phyloP scores from a whole-genome alignment of 1,140 invertebrate species.

The Caenorhabditis latens region DNA sequence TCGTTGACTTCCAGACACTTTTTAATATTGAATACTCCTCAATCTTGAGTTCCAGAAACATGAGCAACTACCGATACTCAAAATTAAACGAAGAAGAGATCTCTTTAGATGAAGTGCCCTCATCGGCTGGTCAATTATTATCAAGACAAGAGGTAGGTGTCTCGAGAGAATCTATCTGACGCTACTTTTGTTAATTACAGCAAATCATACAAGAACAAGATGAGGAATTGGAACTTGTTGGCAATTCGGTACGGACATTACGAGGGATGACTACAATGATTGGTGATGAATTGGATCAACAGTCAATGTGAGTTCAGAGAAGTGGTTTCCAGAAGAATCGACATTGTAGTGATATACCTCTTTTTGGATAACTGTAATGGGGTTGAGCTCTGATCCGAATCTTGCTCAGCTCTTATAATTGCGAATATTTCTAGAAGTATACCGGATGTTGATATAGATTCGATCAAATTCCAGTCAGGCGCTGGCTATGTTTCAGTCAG shows the following conservation, averaged over 20 bases:
- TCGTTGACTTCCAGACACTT: neutral
- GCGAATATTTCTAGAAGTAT: too few relatives aligned
- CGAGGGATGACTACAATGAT: slow-evolving; percentile 74
- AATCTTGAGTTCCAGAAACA: slow-evolving; percentile 11
- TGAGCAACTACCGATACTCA: slow-evolving; percentile 50
- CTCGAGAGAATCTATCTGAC: neutral
- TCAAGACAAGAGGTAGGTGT: slow-evolving; percentile 1
- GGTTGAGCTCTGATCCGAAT: too few relatives aligned
- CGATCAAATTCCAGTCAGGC: too few relatives aligned
- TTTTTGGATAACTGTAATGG: too few relatives aligned
- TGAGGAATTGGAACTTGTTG: slow-evolving; percentile 71
- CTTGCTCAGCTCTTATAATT: too few relatives aligned
- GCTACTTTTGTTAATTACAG: slow-evolving; percentile 59
- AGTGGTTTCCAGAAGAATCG: neutral
- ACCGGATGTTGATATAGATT: too few relatives aligned
- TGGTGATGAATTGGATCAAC: slow-evolving; percentile 75
- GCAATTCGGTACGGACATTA: slow-evolving; percentile 70
- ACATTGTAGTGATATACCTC: neutral
- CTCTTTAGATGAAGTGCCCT: slow-evolving; percentile 6
- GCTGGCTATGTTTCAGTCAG: too few relatives aligned
- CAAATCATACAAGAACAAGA: slow-evolving; percentile 72
- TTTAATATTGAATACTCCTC: neutral
- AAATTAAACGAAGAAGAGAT: slow-evolving; percentile 46
- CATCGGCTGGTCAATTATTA: slow-evolving; percentile 6
- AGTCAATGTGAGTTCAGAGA: slow-evolving; percentile 69